These are phyloP conservation scores for Adineta ricciae DNA, from an alignment of 2,888 invertebrate species.

Conservation along the genomic window DNA sequence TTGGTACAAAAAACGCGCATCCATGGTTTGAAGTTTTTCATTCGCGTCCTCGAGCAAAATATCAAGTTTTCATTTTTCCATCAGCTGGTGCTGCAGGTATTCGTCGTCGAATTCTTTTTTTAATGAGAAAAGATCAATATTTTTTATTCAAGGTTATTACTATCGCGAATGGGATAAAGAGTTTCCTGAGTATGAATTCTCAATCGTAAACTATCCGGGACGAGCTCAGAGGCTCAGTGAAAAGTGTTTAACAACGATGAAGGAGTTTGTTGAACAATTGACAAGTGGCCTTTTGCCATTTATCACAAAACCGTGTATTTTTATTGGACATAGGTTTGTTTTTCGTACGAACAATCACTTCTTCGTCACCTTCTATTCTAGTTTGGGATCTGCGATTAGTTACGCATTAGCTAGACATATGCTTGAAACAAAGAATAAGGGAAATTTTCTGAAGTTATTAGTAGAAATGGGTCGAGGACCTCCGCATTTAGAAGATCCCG, in stretches of 20 bases:
- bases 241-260: not conserved
- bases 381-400: not conserved
- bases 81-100: not conserved
- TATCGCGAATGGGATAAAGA: not conserved
- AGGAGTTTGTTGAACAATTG: not conserved
- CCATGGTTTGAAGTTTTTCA: not conserved
- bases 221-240: not conserved
- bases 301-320: not conserved
- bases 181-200: not conserved
- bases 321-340: conserved; percentile 20
- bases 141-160: no score
- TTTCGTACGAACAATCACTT: no score
- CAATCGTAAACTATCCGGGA: not conserved
- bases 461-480: not conserved
- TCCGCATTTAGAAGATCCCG: not conserved
- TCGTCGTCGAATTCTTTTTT: no score
- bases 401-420: not conserved
- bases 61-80: not conserved
- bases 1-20: not conserved
- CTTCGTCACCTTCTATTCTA: not conserved
- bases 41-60: not conserved
- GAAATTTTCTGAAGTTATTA: not conserved
- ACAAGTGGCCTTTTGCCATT: not conserved
- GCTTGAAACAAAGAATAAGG: not conserved
- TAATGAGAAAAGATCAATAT: no score